Base-by-base conservation (phyloP, 2,797 vertebrate species). In the Cuniculus paca region DNA sequence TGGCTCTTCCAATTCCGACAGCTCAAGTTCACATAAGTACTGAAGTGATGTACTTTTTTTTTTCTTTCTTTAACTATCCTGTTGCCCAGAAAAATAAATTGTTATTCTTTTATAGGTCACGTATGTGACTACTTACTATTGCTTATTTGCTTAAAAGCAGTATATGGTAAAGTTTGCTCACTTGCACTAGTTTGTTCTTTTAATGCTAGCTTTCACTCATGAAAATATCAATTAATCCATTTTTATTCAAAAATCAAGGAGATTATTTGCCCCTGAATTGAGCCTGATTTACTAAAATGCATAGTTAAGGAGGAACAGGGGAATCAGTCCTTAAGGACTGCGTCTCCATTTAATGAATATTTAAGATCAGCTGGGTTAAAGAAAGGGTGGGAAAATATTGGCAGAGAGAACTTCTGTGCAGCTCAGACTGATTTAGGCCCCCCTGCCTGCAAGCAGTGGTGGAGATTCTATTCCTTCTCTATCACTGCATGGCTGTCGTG, bases 231-330 rank as follows among this genome's bases (percentile, higher is more conserved):
- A 74, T 60, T 72, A 48, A 78, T 79, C 61, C 28, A 45, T 79
- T 90, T 91, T 88, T 74, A 82, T 31, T 63, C 80, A 61, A 79
- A 79, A 95, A 95, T 54, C 39, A 86, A 82, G n/a, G 60, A 48
- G 60, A 36, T 82, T 74, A 56, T 95, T 91, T 95, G 20, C 5
- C 11, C 28, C 54, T 78, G 82, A 79, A 56, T 79, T 86, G 24
- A 87, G 3, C 79, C 63, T 93, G 52, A 85, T 56, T 88, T 84
- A 82, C 39, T 77, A 58, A 81, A 65, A 65, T 54, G 63, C 24
- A 74, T 81, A 78, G 60, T 16, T 78, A 81, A 78, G 24, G 56
- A 77, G 36, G 72, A 85, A 79, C 5, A 63, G 54, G 60, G 31
- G 6, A 87, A 92, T 77, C 70, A 85, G 56, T 65, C 45, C 26